Base-by-base conservation (phyloP, 2,888 invertebrate species). In the Pyralis farinalis region DNA sequence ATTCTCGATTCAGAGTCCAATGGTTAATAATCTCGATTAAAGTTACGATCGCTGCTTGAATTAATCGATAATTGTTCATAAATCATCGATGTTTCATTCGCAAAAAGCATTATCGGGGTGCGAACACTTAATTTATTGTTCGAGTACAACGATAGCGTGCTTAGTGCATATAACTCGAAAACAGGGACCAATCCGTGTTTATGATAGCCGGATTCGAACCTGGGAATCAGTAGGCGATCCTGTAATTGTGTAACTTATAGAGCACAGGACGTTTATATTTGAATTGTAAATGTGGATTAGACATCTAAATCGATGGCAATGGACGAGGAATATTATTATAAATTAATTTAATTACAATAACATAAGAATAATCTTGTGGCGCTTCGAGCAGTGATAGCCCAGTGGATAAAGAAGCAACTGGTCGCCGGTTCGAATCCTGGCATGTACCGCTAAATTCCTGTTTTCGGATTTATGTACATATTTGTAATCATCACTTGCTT, bases 11-110 rank as follows among this genome's bases (percentile, higher is more conserved):
- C 71, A 63, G 67, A 63, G 60, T 58, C 63, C 57, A 58, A 63
- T 71, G 72, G 68, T 83, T 76, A 80, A 78, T 83, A 84, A 83
- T 81, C 71, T 73, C 75, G 80, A 77, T 79, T 78, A 81, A 84
- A 87, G 72, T 83, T 84, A 85, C 84, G 81, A 80, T 63, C 76
- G 86, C 87, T 85, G 87, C 87, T 87, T 88, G 88, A 86, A 88
- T 88, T 88, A 87, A 88, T 87, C 88, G 88, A 79, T 88, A 88
- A 88, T 87, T 86, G 87, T 83, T 77, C 76, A 86, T 88, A 88
- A 87, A 87, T 88, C 88, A 88, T 84, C 79, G 75, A 71, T 85
- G 85, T 85, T 82, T 86, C 81, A 83, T 81, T 82, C 74, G 81
- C 81, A 80, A 84, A 83, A 81, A 77, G 85, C 80, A 75, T 75